These are phyloP conservation scores for Hartigia nigra DNA, from an alignment of 2,888 invertebrate species.

Conservation along the genomic window DNA sequence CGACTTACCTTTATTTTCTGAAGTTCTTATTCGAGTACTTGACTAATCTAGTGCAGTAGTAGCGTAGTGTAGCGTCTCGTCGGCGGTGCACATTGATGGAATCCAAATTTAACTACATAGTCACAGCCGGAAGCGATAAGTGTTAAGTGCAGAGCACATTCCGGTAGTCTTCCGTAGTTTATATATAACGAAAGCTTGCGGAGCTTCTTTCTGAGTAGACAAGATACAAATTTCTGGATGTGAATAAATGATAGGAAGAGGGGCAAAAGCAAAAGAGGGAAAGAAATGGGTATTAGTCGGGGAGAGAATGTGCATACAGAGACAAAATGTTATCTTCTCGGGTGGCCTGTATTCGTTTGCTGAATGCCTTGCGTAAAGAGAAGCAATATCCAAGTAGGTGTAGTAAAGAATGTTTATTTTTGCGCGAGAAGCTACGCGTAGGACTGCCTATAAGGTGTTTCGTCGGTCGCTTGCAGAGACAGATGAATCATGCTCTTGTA, in stretches of 20 bases:
- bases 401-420: not conserved
- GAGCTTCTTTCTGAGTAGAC: not conserved
- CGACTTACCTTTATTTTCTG: not conserved
- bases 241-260: not conserved
- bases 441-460: not conserved
- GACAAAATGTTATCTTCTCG: not conserved
- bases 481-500: not conserved
- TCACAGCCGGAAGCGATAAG: not conserved
- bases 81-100: not conserved
- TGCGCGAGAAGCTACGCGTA: not conserved
- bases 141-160: not conserved
- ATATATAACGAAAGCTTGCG: not conserved
- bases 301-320: not conserved
- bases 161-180: not conserved
- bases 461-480: not conserved
- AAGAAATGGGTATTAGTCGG: not conserved
- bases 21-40: not conserved
- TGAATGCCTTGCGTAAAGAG: not conserved
- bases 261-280: too few species aligned
- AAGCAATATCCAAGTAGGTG: not conserved
- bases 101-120: not conserved
- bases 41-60: not conserved
- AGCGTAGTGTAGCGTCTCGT: not conserved
- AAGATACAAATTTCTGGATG: not conserved
- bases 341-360: not conserved